These are phyloP conservation scores for Zaprionus kolodkinae DNA, from an alignment of 1,140 invertebrate genomes.

Conservation along the genomic window DNA sequence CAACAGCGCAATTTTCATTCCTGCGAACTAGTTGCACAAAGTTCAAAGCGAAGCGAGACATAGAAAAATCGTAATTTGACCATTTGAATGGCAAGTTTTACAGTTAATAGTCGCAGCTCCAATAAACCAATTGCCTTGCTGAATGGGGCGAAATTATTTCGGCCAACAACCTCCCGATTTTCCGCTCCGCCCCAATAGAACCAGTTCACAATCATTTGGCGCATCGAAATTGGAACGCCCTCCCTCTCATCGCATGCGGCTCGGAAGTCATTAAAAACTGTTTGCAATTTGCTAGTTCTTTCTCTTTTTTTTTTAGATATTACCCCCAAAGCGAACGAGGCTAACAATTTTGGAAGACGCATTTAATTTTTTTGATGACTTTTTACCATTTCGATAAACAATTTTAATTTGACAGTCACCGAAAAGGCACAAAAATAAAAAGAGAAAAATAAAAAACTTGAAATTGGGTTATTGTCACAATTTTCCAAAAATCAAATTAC, in stretches of 20 bases:
- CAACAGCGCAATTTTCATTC: constrained; percentile 8
- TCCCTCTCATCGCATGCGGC: constrained; percentile 15
- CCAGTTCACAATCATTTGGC: constrained; percentile 32
- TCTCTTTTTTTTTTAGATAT: constrained; percentile 6
- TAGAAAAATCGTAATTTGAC: neutral
- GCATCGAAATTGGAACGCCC: constrained; percentile 63
- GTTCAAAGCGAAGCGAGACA: constrained; percentile 25
- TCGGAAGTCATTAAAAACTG: constrained; percentile 39
- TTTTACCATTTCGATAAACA: constrained; percentile 54
- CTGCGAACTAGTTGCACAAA: constrained; percentile 17
- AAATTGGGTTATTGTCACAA: constrained; percentile 28
- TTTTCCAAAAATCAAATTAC: constrained; percentile 16
- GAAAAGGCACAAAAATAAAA: constrained; percentile 14
- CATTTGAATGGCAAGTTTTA: constrained; percentile 14
- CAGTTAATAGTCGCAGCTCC: constrained; percentile 12
- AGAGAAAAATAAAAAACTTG: neutral
- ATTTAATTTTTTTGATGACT: constrained; percentile 58
- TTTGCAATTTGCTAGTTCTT: constrained; percentile 23
- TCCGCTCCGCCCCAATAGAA: neutral
- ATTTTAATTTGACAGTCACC: constrained; percentile 24
- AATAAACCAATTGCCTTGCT: constrained; percentile 15
- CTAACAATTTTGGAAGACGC: constrained; percentile 38
- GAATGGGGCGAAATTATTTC: neutral
- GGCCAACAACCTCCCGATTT: neutral
- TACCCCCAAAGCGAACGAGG: constrained; percentile 2